Percentiles rank a stretch among this genome's conserved stretches.
phyloP scores from a whole-genome alignment of 1,140 invertebrate genomes.

The Melanaphis sacchari region DNA sequence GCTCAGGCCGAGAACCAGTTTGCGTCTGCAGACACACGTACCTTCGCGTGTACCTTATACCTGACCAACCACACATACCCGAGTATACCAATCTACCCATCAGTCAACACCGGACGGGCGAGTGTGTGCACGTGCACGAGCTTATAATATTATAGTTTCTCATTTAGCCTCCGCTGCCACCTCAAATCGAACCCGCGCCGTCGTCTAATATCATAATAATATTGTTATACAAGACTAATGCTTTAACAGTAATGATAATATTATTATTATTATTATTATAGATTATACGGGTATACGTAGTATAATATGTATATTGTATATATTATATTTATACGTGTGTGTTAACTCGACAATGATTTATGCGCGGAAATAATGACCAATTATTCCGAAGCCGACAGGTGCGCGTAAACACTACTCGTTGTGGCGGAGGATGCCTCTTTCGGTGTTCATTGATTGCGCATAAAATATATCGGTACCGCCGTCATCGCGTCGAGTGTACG shows the following conservation, averaged over 20 bases:
- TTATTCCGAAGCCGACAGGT: conserved; percentile 31
- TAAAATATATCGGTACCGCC: background rate
- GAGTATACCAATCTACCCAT: background rate
- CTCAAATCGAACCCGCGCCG: background rate
- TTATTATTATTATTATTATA: background rate
- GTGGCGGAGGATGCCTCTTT: too few relatives aligned
- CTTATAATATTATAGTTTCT: background rate
- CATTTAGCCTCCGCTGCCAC: background rate
- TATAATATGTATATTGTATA: too few relatives aligned
- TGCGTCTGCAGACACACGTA: background rate
- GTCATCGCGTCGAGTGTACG: background rate
- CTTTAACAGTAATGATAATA: background rate
- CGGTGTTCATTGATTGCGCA: background rate
- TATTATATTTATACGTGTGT: too few relatives aligned
- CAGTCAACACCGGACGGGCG: too few relatives aligned
- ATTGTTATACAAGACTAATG: background rate
- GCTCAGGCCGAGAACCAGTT: background rate
- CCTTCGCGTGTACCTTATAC: too few relatives aligned
- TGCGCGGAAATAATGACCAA: conserved; percentile 31
- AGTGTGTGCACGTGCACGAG: background rate
- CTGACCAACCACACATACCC: background rate
- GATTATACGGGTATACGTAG: background rate
- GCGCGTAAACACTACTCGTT: conserved; percentile 6
- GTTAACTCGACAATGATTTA: conserved; percentile 34
- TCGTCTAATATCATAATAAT: background rate